A percentile compares a stretch with the other conserved stretches of the same genome.
These are phyloP conservation scores for Nycticebus coucang DNA, from an alignment of 2,113 vertebrate genomes.

Conservation along the genomic window DNA sequence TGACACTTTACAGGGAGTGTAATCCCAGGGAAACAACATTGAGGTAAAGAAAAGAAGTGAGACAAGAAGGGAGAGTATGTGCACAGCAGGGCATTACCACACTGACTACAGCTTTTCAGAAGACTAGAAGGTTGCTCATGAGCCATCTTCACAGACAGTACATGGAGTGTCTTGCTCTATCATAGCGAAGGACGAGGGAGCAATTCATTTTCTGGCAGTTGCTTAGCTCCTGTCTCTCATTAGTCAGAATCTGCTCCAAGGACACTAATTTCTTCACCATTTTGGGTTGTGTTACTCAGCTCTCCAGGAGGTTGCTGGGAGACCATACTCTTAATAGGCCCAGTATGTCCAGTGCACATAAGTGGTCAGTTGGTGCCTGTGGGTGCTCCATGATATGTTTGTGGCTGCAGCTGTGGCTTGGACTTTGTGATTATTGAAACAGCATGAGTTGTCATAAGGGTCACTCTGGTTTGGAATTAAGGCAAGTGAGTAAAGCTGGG, in stretches of 20 bases:
- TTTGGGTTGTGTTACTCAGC: background rate
- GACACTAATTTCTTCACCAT: too few species aligned
- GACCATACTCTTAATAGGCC: background rate
- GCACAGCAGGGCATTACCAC: background rate
- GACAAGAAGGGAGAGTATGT: background rate
- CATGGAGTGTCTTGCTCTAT: background rate
- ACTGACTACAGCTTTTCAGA: background rate
- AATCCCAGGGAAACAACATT: background rate
- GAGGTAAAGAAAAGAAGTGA: background rate
- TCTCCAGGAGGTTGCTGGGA: background rate
- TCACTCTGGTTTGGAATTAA: background rate
- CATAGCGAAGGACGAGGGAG: background rate
- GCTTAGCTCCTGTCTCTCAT: background rate
- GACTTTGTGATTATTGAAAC: background rate
- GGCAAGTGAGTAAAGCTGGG: background rate
- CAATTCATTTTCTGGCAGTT: background rate
- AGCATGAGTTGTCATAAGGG: background rate
- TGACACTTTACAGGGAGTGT: background rate
- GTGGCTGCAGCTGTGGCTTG: background rate
- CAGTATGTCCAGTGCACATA: background rate
- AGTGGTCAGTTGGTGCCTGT: background rate
- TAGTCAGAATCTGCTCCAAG: background rate
- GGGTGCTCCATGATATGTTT: background rate
- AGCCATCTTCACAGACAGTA: background rate
- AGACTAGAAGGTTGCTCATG: background rate